Conservation (phyloP, 1,140 invertebrate species). For the Orius laevigatus region DNA sequence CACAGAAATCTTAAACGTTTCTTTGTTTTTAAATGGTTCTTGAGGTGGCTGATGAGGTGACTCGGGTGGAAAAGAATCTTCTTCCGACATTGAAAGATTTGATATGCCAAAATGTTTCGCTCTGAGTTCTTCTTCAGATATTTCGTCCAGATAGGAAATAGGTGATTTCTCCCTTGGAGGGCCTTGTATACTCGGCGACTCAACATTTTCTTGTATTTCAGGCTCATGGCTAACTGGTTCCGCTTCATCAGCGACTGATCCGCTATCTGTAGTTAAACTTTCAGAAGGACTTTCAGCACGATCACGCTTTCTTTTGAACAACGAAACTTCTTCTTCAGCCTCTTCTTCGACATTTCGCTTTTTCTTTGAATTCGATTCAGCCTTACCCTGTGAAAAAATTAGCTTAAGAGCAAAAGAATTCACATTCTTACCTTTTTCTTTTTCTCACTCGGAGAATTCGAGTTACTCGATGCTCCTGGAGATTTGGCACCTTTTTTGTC, state of each 20-base stretch:
- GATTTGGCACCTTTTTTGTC: conserved; percentile 31
- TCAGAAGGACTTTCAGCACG: conserved; percentile 56
- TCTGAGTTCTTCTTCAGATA: conserved; percentile 1
- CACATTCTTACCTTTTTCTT: conserved; percentile 26
- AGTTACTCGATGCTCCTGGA: conserved; percentile 26
- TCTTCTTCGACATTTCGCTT: conserved; percentile 48
- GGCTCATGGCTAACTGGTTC: conserved; percentile 28
- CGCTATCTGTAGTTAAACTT: conserved; percentile 60
- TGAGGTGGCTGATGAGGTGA: conserved; percentile 2
- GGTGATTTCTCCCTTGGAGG: conserved; percentile 3
- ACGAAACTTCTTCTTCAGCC: conserved; percentile 37
- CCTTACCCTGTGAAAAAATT: conserved; percentile 10
- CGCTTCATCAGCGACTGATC: conserved; percentile 47
- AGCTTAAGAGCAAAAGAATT: neutral
- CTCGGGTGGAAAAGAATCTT: conserved; percentile 9
- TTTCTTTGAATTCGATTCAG: conserved; percentile 24
- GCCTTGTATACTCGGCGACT: conserved; percentile 3
- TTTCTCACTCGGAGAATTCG: conserved; percentile 29
- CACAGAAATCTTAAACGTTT: neutral
- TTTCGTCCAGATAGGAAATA: neutral
- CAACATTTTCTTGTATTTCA: conserved; percentile 10
- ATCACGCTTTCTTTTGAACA: conserved; percentile 48
- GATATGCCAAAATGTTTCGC: conserved; percentile 10
- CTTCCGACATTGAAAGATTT: conserved; percentile 17
- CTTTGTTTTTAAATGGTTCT: neutral